Base-by-base conservation (phyloP, 2,888 invertebrate species). In the Theretra japonica region DNA sequence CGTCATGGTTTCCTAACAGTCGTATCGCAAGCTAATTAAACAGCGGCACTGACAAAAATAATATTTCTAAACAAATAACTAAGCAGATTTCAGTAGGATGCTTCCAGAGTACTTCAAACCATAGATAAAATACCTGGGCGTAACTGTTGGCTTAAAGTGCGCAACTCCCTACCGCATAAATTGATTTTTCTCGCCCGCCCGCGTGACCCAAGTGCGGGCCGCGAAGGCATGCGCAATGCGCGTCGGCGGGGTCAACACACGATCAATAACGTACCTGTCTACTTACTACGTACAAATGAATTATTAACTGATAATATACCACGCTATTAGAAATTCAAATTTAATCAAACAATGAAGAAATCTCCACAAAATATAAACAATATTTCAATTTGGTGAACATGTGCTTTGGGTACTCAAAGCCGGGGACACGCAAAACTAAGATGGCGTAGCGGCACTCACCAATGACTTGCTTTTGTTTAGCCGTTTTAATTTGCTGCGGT, bases 391-490 rank as follows among this genome's bases (percentile, higher is more conserved):
- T 81, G 72, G 70, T 73, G 72, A 83, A 90, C 92, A 94, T 92
- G 93, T 94, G 93, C 91, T 93, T 88, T 86, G 78, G 75, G 78
- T 83, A 80, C 80, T 81, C 82, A 85, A 87, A 82, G 88, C 91
- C 91, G 90, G 90, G 33, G 84, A 73, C 86, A 88, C 79, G 83
- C 80, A 88, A 90, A 91, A 86, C 84, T 90, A 94, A 94, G 87
- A 94, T 94, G 94, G 94, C 94, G 94, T 86, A 89, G 90, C 89
- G 86, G 86, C 82, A 93, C 96, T 96, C 94, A 97, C 98, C 98
- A 95, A 98, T 97, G 95, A 98, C 95, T 96, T 97, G 97, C 96
- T 98, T 98, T 95, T 96, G 96, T 95, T 96, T 96, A 91, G 95
- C 96, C 95, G 96, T 95, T 95, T 95, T 95, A 87, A 93, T 92